Percentiles rank a stretch among this genome's conserved stretches.
Conservation (phyloP, 2,888 invertebrate genomes). For the Xylota segnis region DNA sequence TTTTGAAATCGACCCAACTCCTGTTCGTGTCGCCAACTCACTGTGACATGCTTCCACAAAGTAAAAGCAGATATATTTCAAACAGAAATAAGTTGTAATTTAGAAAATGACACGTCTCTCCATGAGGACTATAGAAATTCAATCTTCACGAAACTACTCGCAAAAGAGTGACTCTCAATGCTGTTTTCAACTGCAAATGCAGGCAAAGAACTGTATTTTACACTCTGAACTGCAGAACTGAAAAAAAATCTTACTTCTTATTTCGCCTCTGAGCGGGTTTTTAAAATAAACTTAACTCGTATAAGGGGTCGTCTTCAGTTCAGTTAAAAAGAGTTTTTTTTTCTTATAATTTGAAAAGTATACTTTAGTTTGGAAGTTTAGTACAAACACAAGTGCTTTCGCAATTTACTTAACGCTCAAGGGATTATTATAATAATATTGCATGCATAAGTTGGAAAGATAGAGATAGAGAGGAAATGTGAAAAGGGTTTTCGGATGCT, state of each 20-base stretch:
- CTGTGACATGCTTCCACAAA: not conserved
- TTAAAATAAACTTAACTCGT: too few relatives aligned
- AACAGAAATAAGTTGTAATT: too few relatives aligned
- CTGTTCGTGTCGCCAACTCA: not conserved
- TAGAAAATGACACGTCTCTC: too few relatives aligned
- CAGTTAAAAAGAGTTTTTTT: not conserved
- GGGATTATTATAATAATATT: not conserved
- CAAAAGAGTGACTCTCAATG: too few relatives aligned
- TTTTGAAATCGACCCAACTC: not conserved
- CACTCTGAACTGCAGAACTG: too few relatives aligned
- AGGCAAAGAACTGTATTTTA: too few relatives aligned
- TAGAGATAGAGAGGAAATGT: not conserved
- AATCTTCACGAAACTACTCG: too few relatives aligned
- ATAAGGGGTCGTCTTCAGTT: not conserved
- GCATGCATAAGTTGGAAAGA: not conserved
- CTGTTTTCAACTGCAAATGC: too few relatives aligned
- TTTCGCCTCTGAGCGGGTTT: too few relatives aligned
- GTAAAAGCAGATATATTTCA: not conserved
- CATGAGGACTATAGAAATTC: too few relatives aligned
- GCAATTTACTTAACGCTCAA: constrained; percentile 14
- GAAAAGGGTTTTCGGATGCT: not conserved
- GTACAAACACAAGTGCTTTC: constrained; percentile 11
- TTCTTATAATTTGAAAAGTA: not conserved
- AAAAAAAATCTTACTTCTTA: too few relatives aligned
- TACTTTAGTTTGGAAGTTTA: constrained; percentile 23